These are phyloP conservation scores for Passerina amoena DNA, from an alignment of 2,113 vertebrate genomes.

Conservation along the genomic window DNA sequence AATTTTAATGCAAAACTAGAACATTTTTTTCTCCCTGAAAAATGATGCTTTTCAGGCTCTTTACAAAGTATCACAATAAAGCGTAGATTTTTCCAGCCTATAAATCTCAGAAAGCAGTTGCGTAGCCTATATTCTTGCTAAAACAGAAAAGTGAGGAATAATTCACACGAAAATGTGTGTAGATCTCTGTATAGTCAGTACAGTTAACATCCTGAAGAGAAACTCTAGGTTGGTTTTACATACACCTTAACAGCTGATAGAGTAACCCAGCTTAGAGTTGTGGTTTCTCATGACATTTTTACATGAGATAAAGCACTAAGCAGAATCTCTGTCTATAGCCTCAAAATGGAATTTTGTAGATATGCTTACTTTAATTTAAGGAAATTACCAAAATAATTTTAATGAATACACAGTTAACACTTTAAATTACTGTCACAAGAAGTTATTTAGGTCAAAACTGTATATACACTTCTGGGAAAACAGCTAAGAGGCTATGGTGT, in stretches of 20 bases:
- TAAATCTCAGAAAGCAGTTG: not conserved
- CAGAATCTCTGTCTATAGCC: accelerated
- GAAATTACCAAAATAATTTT: not conserved
- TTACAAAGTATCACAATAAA: not conserved
- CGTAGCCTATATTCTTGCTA: not conserved
- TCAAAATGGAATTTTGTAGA: not conserved
- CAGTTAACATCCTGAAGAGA: not conserved
- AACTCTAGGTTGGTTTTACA: not conserved
- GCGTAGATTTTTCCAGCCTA: not conserved
- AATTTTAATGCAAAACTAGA: not conserved
- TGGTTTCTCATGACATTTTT: not conserved
- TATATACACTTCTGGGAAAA: not conserved
- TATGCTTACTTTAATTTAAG: not conserved
- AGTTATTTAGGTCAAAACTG: not conserved
- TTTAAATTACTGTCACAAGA: not conserved
- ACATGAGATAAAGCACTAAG: not conserved
- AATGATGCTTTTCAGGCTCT: not conserved
- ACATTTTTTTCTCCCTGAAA: not conserved
- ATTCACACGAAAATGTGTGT: not conserved
- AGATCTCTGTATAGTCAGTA: not conserved
- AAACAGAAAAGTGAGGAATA: not conserved
- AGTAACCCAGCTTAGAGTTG: not conserved
- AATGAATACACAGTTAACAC: not conserved
- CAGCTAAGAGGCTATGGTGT: accelerated
- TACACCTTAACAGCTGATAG: not conserved